Evolutionary conservation across 2,888 invertebrate genomes (phyloP), one percentile per base, ranked within the genome.

Genomic region (Tigriopus californicus): DNA sequence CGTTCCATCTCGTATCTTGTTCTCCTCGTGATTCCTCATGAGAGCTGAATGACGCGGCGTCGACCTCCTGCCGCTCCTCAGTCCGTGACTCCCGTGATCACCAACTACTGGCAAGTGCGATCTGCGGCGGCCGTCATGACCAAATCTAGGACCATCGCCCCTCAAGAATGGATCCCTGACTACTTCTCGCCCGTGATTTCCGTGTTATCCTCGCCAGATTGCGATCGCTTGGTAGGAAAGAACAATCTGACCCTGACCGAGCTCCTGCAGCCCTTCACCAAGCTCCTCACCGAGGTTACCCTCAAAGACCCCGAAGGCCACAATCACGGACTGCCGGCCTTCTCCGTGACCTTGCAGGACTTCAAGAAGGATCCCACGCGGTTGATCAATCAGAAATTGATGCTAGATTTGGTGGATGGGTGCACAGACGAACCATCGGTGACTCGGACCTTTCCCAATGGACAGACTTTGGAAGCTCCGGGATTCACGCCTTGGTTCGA

Each of bases 191-290:
- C 59, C 10, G 52, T 59, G 12, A 48, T 59, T 13, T 41, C 22
- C 41, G 52, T 59, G 11, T 52, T 59, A 13, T 25, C 15, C 20
- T 52, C 49, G 24, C 52, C 24, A 1, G 59, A 59, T 24, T 51
- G 20, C 42, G 52, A 59, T 15, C 15, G 20, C 10, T 11, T 59
- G 12, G 15, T 18, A 10, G 4, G n/a, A 24, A 51, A 59, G 22
- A 59, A 59, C 51, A 58, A 58, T 20, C 10, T 58, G 3, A 22
- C 52, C 6, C 13, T 49, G 12, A 41, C 44, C 11, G 59, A 59
- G 22, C 15, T 59, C 8, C 42, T 59, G 1, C 52, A 59, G 42
- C 59, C 59, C 18, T 59, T 59, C 25, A 40, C 59, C 20, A 59
- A 49, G 24, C 15, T 59, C 12, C 18, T 12, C 22, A 13, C 51